Percentiles rank a stretch among this genome's conserved stretches.
Evolutionary conservation across 2,888 invertebrate species (phyloP).

Genomic region (Syrista parreyssii): DNA sequence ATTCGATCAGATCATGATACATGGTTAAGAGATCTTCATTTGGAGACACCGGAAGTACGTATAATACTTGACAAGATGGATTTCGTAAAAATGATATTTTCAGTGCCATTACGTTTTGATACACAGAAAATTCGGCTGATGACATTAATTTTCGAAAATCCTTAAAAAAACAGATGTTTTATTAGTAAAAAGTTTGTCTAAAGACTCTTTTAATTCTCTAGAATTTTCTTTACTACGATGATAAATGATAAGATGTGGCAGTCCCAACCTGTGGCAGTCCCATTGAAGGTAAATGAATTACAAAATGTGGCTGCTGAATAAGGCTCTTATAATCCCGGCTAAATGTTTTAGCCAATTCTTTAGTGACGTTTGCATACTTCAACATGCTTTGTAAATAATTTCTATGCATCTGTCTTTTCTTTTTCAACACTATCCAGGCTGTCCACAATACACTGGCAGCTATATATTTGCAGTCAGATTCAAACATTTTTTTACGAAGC

Average conservation of each 20-base stretch:
- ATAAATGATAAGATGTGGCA: conserved; percentile 13
- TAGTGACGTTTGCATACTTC: conserved; percentile 12
- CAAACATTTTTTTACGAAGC: conserved; percentile 34
- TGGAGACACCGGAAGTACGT: conserved; percentile 35
- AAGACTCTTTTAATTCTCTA: neutral
- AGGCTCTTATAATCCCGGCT: conserved; percentile 25
- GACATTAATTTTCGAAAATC: conserved; percentile 32
- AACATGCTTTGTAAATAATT: conserved; percentile 38
- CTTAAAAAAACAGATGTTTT: neutral
- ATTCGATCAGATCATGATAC: conserved; percentile 41
- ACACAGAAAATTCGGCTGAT: conserved; percentile 21
- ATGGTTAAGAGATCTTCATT: conserved; percentile 33
- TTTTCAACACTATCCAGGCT: conserved; percentile 32
- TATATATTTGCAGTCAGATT: conserved; percentile 36
- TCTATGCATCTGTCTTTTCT: conserved; percentile 33
- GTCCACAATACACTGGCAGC: conserved; percentile 44
- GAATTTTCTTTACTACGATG: neutral
- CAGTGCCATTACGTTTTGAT: conserved; percentile 37
- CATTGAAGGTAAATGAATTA: conserved; percentile 40
- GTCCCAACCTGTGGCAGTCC: conserved; percentile 34
- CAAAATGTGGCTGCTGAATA: conserved; percentile 29
- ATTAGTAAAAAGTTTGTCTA: neutral
- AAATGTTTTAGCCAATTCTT: conserved; percentile 26
- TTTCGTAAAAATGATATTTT: conserved; percentile 37
- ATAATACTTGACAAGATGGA: conserved; percentile 33